Conservation (phyloP, 2,797 vertebrate species). For the Megalops cyprinoides region DNA sequence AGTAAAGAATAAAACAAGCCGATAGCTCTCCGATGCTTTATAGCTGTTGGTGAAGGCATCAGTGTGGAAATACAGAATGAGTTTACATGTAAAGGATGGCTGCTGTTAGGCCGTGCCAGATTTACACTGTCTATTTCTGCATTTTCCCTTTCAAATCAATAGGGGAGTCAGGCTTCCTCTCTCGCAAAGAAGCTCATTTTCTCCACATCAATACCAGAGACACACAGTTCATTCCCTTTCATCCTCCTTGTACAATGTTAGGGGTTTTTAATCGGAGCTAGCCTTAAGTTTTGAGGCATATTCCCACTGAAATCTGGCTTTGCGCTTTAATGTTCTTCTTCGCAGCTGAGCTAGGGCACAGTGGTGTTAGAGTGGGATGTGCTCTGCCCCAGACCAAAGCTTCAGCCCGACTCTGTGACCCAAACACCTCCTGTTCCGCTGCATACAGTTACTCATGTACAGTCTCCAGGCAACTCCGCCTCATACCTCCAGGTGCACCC, state of each 20-base stretch:
- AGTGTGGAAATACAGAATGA: slow-evolving; percentile 64
- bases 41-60: slow-evolving; percentile 68
- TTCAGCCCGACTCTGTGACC: slow-evolving; percentile 35
- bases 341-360: slow-evolving; percentile 42
- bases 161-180: slow-evolving; percentile 57
- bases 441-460: neutral
- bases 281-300: slow-evolving; percentile 50
- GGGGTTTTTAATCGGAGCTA: slow-evolving; percentile 51
- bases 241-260: slow-evolving; percentile 62
- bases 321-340: slow-evolving; percentile 54
- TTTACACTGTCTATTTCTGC: slow-evolving; percentile 77
- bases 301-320: slow-evolving; percentile 40
- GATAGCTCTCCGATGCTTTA: slow-evolving; percentile 70
- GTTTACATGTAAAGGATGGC: slow-evolving; percentile 68
- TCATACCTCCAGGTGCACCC: neutral
- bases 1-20: slow-evolving; percentile 66
- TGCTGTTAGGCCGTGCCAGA: slow-evolving; percentile 70
- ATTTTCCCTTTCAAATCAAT: slow-evolving; percentile 70
- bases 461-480: neutral
- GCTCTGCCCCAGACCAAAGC: slow-evolving; percentile 47
- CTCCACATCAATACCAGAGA: slow-evolving; percentile 69
- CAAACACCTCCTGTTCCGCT: neutral
- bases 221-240: slow-evolving; percentile 65
- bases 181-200: slow-evolving; percentile 66
- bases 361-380: slow-evolving; percentile 49